Conservation (phyloP, 1,140 invertebrate genomes). For the Coboldia fuscipes region DNA sequence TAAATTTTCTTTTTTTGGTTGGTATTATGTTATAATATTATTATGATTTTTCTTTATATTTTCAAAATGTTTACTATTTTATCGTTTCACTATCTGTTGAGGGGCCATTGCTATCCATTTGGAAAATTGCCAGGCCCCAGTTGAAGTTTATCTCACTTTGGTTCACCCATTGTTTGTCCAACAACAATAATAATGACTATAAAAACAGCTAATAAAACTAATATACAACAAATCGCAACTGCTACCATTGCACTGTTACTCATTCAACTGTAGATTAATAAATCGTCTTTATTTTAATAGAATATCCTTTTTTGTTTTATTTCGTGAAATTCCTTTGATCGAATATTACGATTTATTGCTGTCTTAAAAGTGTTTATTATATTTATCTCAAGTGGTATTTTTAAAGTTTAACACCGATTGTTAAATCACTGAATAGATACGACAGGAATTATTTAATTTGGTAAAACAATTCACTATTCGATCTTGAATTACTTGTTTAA, state of each 20-base stretch:
- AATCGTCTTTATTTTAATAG: too few relatives aligned
- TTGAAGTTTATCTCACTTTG: constrained; percentile 26
- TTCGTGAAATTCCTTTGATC: too few relatives aligned
- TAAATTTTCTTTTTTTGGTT: too few relatives aligned
- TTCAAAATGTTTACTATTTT: not conserved
- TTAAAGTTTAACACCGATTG: not conserved
- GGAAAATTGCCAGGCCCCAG: constrained; percentile 23
- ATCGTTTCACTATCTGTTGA: not conserved
- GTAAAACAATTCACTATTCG: too few relatives aligned
- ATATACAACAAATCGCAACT: constrained; percentile 54
- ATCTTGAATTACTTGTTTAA: too few relatives aligned
- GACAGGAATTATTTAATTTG: constrained; percentile 14
- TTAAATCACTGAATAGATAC: not conserved
- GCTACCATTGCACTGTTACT: constrained; percentile 39
- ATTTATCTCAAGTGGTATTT: not conserved
- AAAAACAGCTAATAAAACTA: constrained; percentile 51
- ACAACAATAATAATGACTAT: constrained; percentile 57
- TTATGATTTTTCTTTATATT: too few relatives aligned
- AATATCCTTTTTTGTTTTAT: too few relatives aligned
- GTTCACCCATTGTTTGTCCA: constrained; percentile 40
- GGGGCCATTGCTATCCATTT: constrained; percentile 20
- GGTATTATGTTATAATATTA: too few relatives aligned
- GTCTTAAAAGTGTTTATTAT: not conserved
- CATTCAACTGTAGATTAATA: constrained; percentile 8
- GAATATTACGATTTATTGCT: constrained; percentile 1